Evolutionary conservation across 2,797 vertebrate species (phyloP), one percentile per base, ranked within the genome.

Genomic region (Psittacula derbiana): DNA sequence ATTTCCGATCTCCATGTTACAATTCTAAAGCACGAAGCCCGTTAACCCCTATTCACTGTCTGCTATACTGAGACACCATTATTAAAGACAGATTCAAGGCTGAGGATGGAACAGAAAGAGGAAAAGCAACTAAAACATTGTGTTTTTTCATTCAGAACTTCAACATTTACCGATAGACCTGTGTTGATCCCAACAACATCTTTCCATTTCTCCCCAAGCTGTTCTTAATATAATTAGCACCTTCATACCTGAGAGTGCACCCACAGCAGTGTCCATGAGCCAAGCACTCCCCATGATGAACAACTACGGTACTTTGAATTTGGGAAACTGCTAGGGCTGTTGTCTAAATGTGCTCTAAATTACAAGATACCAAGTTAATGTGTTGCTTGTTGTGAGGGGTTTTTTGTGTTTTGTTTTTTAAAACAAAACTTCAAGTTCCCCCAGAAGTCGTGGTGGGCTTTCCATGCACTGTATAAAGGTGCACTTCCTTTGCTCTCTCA

Each of bases 381-480:
- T 33, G 24, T 57, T 72, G 8, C n/a, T 60, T 44, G 10, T 58
- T 58, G 33, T 28, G 18, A 16, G 2, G 0, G 2, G 0, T 2
- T 8, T 91, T 21, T 72, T 5, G 14, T 36, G 33, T 36, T 58
- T 58, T 36, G 8, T 28, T 16, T 80, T 52, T 43, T 24, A 36
- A 62, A 71, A 72, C n/a, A 49, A 80, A 89, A 71, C 21, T 6
- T 6, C 16, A 46, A 91, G 31, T 55, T 71, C 47, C 66, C n/a
- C 20, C 12, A 6, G 7, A 83, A 87, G 31, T 57, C 8, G 1
- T 7, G 6, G 55, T 27, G 33, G 15, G 21, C 62, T 87, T 86
- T 80, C 80, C 44, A 33, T 3, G 24, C 53, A 33, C 49, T 24
- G 9, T 1, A 3, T 8, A 15, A 31, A 80, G 6, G 43, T 44